Base-by-base conservation (phyloP, 2,797 vertebrate genomes). In the Todus mexicanus region DNA sequence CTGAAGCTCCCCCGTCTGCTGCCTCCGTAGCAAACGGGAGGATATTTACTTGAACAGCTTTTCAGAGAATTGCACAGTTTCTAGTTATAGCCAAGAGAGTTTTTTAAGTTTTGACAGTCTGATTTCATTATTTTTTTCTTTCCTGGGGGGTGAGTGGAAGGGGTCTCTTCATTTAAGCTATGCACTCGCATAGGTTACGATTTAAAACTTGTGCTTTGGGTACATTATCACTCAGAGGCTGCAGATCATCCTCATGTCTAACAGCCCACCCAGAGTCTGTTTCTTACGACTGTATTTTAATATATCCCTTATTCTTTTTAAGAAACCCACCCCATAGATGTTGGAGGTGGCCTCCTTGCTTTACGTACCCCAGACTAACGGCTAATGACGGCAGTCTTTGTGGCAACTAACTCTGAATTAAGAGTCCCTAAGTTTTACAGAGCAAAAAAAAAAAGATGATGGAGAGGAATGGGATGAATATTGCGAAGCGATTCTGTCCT, bases 21-120 rank as follows among this genome's bases (percentile, higher is more conserved):
- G 73, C 89, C 57, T 89, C 57, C 16, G 18, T 87, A 66, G 83
- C 93, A 57, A 87, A 85, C 92, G 93, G 90, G 84, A 83, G 73
- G 94, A 15, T 79, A 87, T 93, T 96, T 96, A 94, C 94, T 96
- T 83, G 96, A 96, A 96, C n/a, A 66, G 75, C 83, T 94, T 91
- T 87, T 86, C 65, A 91, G 79, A 94, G 40, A 80, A 83, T 89
- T 94, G 86, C 90, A 86, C 94, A 87, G 57, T 95, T 93, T 92
- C 73, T 84, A 71, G 63, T 68, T 48, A 40, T n/a, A 81, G 66
- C 82, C 57, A 72, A 61, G 51, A 80, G 43, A 9, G 33, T 42
- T 57, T 79, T 82, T 83, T 73, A 72, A 68, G 69, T 87, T 91
- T 78, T 76, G 40, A 83, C 43, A 73, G 86, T 63, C 25, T 65